Evolutionary conservation across 2,888 invertebrate species (phyloP), one percentile per base, ranked within the genome.

Genomic region (Sabatieria punctata): DNA sequence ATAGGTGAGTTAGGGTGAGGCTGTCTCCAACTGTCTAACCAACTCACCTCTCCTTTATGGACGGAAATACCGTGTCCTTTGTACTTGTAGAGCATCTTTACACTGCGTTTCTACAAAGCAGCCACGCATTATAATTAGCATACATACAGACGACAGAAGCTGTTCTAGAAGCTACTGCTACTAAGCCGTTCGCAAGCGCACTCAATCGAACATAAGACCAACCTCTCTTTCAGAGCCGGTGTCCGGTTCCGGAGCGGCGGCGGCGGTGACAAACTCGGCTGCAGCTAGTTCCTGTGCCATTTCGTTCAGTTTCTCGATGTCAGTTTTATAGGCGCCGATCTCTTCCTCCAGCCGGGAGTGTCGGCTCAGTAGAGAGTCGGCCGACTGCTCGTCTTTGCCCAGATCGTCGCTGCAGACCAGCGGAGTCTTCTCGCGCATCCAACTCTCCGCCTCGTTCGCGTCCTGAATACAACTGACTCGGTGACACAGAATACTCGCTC

Each of bases 371-470:
- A 62, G 53, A 6, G 55, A 50, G 43, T 60, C 58, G 15, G 64
- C 57, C 8, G 57, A 52, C 25, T 49, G 49, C 45, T 57, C 56
- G 45, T 63, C 64, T 37, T 78, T 78, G 1, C 95, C 95, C 61
- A 81, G 82, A 71, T 97, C 95, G 43, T 77, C 77, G 0, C 85
- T 85, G 13, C 79, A 77, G 15, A 89, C 84, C 35, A 97, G 74
- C 0, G 89, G 82, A 69, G 85, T 80, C 69, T 88, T 89, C 68
- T 95, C 95, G 56, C 85, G 83, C 71, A 93, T 78, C 89, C 91
- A 95, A 0, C 89, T 89, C 59, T 95, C 93, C 0, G 88, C 84
- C 64, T 95, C 95, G 69, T 95, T 91, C 0, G 91, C 89, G 68
- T 95, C 95, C 52, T 55, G 42, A 22, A 18, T 39, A 4, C 6